Conservation (phyloP, 2,888 invertebrate genomes). For the Synanthedon vespiformis region DNA sequence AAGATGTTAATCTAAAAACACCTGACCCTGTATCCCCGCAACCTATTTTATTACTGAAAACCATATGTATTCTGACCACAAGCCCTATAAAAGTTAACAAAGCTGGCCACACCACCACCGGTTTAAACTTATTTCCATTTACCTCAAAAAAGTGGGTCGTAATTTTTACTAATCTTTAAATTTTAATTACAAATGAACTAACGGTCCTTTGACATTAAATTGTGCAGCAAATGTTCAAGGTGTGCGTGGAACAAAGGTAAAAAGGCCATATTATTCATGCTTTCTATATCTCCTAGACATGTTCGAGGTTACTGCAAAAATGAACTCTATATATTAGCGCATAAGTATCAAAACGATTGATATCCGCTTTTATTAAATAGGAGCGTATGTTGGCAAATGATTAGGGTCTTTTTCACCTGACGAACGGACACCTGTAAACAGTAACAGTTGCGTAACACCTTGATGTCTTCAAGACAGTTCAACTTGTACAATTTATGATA, state of each 20-base stretch:
- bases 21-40: not conserved
- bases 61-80: not conserved
- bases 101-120: not conserved
- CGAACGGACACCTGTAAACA: slow-evolving; percentile 10
- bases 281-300: not conserved
- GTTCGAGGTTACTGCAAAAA: no score
- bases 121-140: not conserved
- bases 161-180: slow-evolving; percentile 3
- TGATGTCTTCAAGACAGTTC: not conserved
- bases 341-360: not conserved
- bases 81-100: not conserved
- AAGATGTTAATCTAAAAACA: not conserved
- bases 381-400: slow-evolving; percentile 5
- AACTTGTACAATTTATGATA: no score
- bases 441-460: not conserved
- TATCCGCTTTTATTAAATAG: not conserved
- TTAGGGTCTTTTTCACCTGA: slow-evolving; percentile 47
- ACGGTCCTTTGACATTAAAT: slow-evolving; percentile 28
- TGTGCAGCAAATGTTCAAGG: slow-evolving; percentile 30
- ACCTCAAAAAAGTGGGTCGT: not conserved
- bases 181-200: slow-evolving; percentile 29
- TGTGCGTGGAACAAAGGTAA: slow-evolving; percentile 17
- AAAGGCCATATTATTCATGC: not conserved
- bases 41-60: not conserved
- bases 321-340: not conserved